Evolutionary conservation across 2,113 vertebrate species (phyloP), one percentile per base, ranked within the genome.

Genomic region (Dicentrarchus labrax): DNA sequence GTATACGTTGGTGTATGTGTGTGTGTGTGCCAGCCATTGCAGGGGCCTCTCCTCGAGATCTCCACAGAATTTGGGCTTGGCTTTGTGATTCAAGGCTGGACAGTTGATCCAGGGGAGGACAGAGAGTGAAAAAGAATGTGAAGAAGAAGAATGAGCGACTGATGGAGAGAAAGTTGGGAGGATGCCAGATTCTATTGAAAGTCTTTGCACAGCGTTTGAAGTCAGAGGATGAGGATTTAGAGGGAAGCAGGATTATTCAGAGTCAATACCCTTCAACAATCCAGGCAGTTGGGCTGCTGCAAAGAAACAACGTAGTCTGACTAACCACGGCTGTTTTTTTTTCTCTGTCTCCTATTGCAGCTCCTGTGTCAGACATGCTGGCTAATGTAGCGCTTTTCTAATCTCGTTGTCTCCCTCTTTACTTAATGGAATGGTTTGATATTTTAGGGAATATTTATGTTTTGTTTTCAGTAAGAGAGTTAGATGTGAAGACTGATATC

Each of bases 221-320:
- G 93, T 93, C 86, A 81, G 91, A 90, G 86, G 91, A 91, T 90
- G 85, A 91, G 92, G 93, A 92, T 93, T 94, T 93, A 86, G 88
- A 79, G 88, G 86, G 88, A 92, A 84, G 92, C 80, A 59, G 93
- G 94, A 93, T 94, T 93, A 94, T 92, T 93, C 87, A 82, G 90
- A 93, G 91, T 94, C 92, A 93, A 90, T 92, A 89, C 91, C 79
- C 88, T 70, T 83, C 87, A 83, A 92, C 89, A 90, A 92, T 90
- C 75, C 81, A 83, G 78, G 68, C 84, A 24, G 86, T 92, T 71
- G 77, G 80, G 80, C 79, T 70, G 72, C 86, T 50, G 82, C 79
- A 72, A 79, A 86, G 82, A 88, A 84, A 82, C 79, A 78, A 76
- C 75, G 56, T 66, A 64, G 78, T 80, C 62, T n/a, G 67, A 75